Percentiles rank a stretch among this genome's conserved stretches.
Evolutionary conservation across 2,113 vertebrate genomes (phyloP).

Genomic region (Oreotrochilus melanogaster): DNA sequence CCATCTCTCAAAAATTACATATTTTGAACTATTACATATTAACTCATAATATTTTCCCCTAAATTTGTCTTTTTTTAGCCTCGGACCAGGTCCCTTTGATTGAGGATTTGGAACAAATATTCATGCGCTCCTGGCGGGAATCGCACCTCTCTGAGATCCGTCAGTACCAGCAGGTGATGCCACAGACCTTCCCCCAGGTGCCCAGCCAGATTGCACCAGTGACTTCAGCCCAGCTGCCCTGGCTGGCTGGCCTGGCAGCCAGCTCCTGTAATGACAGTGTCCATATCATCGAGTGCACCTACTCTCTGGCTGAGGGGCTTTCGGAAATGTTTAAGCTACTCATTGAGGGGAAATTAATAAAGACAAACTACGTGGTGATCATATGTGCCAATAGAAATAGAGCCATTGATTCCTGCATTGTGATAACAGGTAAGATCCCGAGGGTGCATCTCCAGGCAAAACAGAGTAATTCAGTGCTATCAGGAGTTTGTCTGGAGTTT

Average conservation of each 20-base stretch:
- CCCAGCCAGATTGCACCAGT: slow-evolving; percentile 79
- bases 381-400: slow-evolving; percentile 85
- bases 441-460: neutral
- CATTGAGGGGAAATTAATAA: slow-evolving; percentile 85
- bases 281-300: slow-evolving; percentile 87
- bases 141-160: slow-evolving; percentile 91
- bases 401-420: slow-evolving; percentile 92
- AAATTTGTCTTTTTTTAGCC: slow-evolving; percentile 70
- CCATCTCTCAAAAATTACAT: neutral
- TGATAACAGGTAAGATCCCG: slow-evolving; percentile 87
- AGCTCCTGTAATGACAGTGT: slow-evolving; percentile 92
- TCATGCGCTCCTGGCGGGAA: slow-evolving; percentile 95
- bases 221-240: slow-evolving; percentile 91
- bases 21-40: neutral
- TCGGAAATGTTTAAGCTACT: slow-evolving; percentile 89
- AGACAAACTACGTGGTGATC: slow-evolving; percentile 94
- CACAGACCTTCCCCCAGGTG: slow-evolving; percentile 75
- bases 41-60: too few species aligned
- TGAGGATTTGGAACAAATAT: slow-evolving; percentile 96
- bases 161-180: slow-evolving; percentile 87
- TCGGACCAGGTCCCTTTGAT: slow-evolving; percentile 93
- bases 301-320: slow-evolving; percentile 91
- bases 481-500: neutral
- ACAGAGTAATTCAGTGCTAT: neutral
- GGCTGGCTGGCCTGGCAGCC: slow-evolving; percentile 93